Percentiles rank a stretch among this genome's conserved stretches.
Conservation (phyloP, 2,797 vertebrate genomes). For the Sus cebifrons region DNA sequence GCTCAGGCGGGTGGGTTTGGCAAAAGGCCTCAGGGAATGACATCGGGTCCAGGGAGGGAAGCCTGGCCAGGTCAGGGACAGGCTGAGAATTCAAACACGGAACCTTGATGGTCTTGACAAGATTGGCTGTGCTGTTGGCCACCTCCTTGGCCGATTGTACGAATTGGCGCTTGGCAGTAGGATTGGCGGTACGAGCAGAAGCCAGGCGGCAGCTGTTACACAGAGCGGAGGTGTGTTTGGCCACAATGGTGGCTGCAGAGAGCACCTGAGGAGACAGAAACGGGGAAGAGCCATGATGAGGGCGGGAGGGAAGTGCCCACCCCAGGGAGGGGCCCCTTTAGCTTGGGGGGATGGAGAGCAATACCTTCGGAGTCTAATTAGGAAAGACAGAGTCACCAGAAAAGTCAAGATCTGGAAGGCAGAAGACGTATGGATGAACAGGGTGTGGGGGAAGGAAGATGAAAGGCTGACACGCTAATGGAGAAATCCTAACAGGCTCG, state of each 20-base stretch:
- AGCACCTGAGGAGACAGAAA: slow-evolving; percentile 92
- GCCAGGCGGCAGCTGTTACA: slow-evolving; percentile 98
- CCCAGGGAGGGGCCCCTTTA: background rate
- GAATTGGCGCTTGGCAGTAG: slow-evolving; percentile 99
- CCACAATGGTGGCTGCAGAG: slow-evolving; percentile 98
- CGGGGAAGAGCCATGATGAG: background rate
- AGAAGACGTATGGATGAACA: background rate
- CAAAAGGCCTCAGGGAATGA: background rate
- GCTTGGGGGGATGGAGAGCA: background rate
- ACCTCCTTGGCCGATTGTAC: slow-evolving; percentile 99
- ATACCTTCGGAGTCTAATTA: background rate
- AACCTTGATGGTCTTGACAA: slow-evolving; percentile 99
- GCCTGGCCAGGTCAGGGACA: background rate
- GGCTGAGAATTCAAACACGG: slow-evolving; percentile 49
- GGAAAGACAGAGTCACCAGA: background rate
- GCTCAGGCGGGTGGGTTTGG: background rate
- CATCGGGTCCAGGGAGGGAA: background rate
- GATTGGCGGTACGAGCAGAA: slow-evolving; percentile 96
- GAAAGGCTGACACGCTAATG: background rate
- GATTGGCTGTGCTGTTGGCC: slow-evolving; percentile 98
- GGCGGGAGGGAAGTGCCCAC: background rate
- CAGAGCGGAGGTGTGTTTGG: slow-evolving; percentile 98
- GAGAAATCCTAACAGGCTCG: background rate
- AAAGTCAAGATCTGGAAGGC: background rate
- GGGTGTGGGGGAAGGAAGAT: background rate